These are phyloP conservation scores for Seriola aureovittata DNA, from an alignment of 2,113 vertebrate genomes.

Conservation along the genomic window DNA sequence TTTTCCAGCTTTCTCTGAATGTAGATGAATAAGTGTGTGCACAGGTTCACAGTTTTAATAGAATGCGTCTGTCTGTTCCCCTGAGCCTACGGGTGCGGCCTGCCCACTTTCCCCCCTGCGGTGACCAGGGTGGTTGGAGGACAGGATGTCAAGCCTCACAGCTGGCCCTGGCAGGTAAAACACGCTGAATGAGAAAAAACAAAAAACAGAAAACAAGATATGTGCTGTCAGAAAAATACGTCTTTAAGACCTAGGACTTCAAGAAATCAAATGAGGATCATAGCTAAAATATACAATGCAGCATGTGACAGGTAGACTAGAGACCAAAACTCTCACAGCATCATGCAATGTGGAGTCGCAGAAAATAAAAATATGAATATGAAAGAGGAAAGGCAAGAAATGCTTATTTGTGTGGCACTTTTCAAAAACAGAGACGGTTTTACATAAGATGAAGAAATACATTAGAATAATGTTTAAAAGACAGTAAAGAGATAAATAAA, in stretches of 20 bases:
- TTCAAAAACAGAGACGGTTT: neutral
- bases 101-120: conserved; percentile 77
- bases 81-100: conserved; percentile 83
- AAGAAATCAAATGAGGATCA: neutral
- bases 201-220: neutral
- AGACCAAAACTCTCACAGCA: no score
- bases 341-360: no score
- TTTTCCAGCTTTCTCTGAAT: neutral
- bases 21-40: neutral
- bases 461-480: neutral
- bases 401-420: no score
- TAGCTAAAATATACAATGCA: neutral
- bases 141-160: conserved; percentile 80
- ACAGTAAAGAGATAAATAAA: neutral
- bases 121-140: conserved; percentile 83
- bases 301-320: neutral
- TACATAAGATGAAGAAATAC: neutral
- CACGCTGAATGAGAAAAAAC: neutral
- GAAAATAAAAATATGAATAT: neutral
- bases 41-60: neutral
- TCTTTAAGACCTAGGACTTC: neutral
- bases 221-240: neutral
- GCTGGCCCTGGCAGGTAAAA: conserved; percentile 88
- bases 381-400: neutral
- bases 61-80: neutral